Percentiles rank a stretch among this genome's conserved stretches.
These are phyloP conservation scores for Druon quercuslanigerum DNA, from an alignment of 1,140 invertebrate species.

Conservation along the genomic window DNA sequence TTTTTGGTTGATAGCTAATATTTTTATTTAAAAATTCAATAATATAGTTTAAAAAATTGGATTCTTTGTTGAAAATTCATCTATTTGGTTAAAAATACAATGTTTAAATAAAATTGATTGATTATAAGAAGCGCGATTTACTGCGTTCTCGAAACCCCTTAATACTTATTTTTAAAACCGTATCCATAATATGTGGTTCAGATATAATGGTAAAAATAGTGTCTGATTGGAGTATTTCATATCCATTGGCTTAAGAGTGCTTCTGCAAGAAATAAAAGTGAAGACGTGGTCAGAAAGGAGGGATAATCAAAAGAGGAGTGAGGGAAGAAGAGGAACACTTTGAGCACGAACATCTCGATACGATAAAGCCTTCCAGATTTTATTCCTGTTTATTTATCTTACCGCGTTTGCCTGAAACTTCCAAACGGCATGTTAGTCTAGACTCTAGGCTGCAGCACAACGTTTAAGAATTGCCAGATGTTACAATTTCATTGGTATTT, in stretches of 20 bases:
- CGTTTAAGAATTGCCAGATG: slow-evolving; percentile 68
- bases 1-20: too few species aligned
- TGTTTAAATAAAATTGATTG: too few species aligned
- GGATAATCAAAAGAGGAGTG: too few species aligned
- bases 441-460: slow-evolving; percentile 38
- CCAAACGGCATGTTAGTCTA: slow-evolving; percentile 41
- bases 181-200: too few species aligned
- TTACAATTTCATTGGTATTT: slow-evolving; percentile 41
- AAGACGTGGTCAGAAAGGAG: neutral
- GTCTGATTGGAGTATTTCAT: neutral
- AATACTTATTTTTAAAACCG: too few species aligned
- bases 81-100: too few species aligned
- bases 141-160: too few species aligned
- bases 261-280: neutral
- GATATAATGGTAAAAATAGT: too few species aligned
- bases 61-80: too few species aligned
- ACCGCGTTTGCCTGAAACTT: slow-evolving; percentile 52
- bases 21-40: too few species aligned
- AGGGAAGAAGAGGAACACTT: neutral
- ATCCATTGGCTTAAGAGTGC: neutral
- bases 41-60: too few species aligned
- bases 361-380: slow-evolving; percentile 66
- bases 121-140: neutral
- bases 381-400: slow-evolving; percentile 70
- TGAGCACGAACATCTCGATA: slow-evolving; percentile 9